These are phyloP conservation scores for Muschampia plurimacula DNA, from an alignment of 2,888 invertebrate genomes.

Conservation along the genomic window DNA sequence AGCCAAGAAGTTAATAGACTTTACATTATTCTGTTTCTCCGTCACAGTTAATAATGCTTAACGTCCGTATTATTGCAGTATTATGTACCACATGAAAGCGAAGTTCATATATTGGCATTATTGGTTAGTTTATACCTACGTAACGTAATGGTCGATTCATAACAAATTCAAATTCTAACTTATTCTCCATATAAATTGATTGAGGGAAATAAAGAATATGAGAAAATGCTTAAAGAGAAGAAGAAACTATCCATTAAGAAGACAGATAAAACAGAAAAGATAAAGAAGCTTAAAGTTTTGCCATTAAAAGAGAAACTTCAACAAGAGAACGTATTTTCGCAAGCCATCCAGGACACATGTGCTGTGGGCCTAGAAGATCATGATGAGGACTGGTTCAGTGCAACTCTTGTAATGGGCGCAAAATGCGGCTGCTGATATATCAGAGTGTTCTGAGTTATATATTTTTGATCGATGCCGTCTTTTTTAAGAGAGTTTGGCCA, in stretches of 20 bases:
- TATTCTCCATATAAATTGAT: slow-evolving; percentile 32
- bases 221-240: slow-evolving; percentile 34
- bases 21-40: slow-evolving; percentile 28
- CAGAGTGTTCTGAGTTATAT: slow-evolving; percentile 41
- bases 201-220: slow-evolving; percentile 28
- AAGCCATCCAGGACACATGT: slow-evolving; percentile 2
- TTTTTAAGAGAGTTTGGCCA: slow-evolving; percentile 34
- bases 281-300: slow-evolving; percentile 16
- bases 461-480: slow-evolving; percentile 20
- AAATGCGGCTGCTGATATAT: slow-evolving; percentile 43
- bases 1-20: slow-evolving; percentile 38
- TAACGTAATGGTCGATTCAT: too few relatives aligned
- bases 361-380: slow-evolving; percentile 36
- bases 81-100: background rate
- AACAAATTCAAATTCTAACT: slow-evolving; percentile 30
- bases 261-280: slow-evolving; percentile 11
- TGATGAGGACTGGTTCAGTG: slow-evolving; percentile 44
- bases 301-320: slow-evolving; percentile 3
- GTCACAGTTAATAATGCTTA: slow-evolving; percentile 28
- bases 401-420: slow-evolving; percentile 40
- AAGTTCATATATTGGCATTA: too few relatives aligned
- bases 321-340: background rate
- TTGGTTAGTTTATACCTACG: too few relatives aligned
- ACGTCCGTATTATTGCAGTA: slow-evolving; percentile 6
- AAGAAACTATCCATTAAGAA: slow-evolving; percentile 7